Evolutionary conservation across 1,140 invertebrate species (phyloP), one percentile per base, ranked within the genome.

Genomic region (Calosoma granatense): DNA sequence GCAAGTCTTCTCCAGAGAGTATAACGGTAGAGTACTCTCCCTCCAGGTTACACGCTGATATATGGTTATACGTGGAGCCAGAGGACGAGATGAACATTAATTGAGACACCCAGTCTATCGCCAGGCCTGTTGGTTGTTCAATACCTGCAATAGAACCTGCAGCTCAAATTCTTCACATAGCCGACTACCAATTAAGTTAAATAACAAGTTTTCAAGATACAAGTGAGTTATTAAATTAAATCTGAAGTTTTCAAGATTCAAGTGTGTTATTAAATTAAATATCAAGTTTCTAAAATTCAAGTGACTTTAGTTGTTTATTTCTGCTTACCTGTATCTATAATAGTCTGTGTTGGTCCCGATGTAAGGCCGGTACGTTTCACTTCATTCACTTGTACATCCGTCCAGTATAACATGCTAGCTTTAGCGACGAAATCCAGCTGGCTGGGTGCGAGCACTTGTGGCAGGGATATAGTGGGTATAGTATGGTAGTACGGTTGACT

Each of bases 21-120:
- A 78, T 67, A 58, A 70, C 66, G 4, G 22, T 21, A 53, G 80
- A 79, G 63, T 78, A 88, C 65, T 90, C 84, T 1, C 89, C 90
- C 60, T 83, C 75, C 6, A 91, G 70, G 62, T 83, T 86, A 23
- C 81, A 84, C 0, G 81, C 85, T 36, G 79, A 76, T 41, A 88
- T 90, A 30, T 74, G 75, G 39, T 79, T 76, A 22, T 70, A 64
- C 15, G 66, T 67, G 9, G 64, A 65, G 2, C 75, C 73, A 14
- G 73, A 70, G 56, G 74, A 74, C 0, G 78, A 80, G 58, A 88
- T 82, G 69, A 87, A 88, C 74, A 91, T 76, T 59, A 86, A 81
- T 19, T 77, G 72, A 12, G 86, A 87, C 43, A 88, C 78, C 88
- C 88, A 92, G 73, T 93, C 89, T 22, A 82, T 64, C 17, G 80